Conservation (phyloP, 2,113 vertebrate genomes). For the Labrus mixtus region DNA sequence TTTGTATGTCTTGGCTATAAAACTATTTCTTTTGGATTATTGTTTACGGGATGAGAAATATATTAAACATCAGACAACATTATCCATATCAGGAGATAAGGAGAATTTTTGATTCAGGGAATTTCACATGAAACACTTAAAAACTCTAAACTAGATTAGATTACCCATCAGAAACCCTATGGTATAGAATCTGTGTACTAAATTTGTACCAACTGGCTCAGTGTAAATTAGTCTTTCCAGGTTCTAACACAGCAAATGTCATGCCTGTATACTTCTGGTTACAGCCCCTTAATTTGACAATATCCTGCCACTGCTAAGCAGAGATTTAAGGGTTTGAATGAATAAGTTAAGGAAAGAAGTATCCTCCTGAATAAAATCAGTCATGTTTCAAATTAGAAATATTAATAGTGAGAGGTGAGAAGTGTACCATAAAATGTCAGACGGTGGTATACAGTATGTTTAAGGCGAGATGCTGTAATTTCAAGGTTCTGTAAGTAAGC, state of each 20-base stretch:
- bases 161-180: neutral
- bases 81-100: no score
- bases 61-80: neutral
- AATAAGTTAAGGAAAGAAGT: constrained; percentile 40
- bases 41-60: no score
- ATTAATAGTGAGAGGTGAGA: constrained; percentile 59
- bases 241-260: constrained; percentile 43
- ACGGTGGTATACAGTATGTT: constrained; percentile 47
- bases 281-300: constrained; percentile 41
- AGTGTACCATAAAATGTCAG: constrained; percentile 66
- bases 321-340: constrained; percentile 50
- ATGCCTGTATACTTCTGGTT: constrained; percentile 41
- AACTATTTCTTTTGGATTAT: neutral
- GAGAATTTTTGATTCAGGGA: no score
- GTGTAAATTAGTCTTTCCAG: constrained; percentile 3
- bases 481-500: constrained; percentile 53
- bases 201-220: neutral
- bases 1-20: neutral
- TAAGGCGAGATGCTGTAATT: constrained; percentile 47
- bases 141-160: neutral
- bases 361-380: constrained; percentile 54
- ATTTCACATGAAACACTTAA: neutral
- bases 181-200: neutral
- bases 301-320: constrained; percentile 19
- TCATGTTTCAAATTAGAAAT: constrained; percentile 59